These are phyloP conservation scores for Sialia sialis DNA, from an alignment of 2,113 vertebrate species.

Conservation along the genomic window DNA sequence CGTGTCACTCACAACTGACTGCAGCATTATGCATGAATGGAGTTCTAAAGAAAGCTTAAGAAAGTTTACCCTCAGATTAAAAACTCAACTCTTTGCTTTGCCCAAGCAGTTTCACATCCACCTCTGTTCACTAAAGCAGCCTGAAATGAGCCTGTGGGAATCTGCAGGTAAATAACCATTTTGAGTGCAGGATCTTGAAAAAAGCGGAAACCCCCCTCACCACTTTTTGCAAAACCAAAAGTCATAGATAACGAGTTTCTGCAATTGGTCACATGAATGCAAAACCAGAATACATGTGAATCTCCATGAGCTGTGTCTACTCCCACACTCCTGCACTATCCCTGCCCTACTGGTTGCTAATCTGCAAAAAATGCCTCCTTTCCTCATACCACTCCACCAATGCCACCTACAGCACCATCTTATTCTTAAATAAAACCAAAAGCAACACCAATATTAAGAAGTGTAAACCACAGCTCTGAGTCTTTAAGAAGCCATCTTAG, in stretches of 20 bases:
- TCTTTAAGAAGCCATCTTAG: not conserved
- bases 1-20: not conserved
- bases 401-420: not conserved
- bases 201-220: fast-evolving
- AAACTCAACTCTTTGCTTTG: not conserved
- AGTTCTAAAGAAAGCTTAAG: not conserved
- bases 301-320: not conserved
- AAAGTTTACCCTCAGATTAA: slow-evolving; percentile 12
- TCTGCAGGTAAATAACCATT: not conserved
- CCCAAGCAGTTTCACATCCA: not conserved
- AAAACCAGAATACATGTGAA: not conserved
- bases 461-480: not conserved
- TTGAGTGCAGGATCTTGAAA: not conserved
- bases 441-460: not conserved
- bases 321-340: not conserved
- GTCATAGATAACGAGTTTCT: not conserved
- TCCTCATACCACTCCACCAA: not conserved
- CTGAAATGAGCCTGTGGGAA: not conserved
- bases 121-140: not conserved
- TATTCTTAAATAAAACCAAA: not conserved
- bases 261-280: not conserved
- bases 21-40: not conserved
- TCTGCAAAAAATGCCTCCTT: not conserved
- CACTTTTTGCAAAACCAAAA: not conserved
- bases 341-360: not conserved